Percentiles rank a stretch among this genome's conserved stretches.
phyloP scores from a whole-genome alignment of 2,113 vertebrate species.

The Spilogale gracilis region DNA sequence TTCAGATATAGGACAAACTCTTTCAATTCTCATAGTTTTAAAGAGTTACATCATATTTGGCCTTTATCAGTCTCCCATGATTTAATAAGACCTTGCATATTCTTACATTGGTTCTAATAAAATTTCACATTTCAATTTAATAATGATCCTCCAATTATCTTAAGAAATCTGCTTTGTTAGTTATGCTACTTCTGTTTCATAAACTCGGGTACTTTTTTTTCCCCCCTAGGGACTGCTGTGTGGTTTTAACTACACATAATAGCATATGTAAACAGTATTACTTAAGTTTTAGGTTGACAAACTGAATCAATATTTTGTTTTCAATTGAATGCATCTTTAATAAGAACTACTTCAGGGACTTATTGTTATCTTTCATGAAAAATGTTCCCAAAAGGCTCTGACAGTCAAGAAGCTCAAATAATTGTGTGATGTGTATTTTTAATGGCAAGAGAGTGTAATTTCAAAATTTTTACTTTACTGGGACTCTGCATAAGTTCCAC shows the following conservation, averaged over 20 bases:
- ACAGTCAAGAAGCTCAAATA: constrained; percentile 58
- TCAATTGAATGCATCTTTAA: constrained; percentile 75
- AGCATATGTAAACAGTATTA: constrained; percentile 65
- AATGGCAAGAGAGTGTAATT: constrained; percentile 63
- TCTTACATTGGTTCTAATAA: constrained; percentile 21
- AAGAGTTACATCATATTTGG: background rate
- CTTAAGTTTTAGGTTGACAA: constrained; percentile 72
- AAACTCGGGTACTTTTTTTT: constrained; percentile 25
- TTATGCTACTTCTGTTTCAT: background rate
- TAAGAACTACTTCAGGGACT: constrained; percentile 70
- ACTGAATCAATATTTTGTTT: constrained; percentile 73
- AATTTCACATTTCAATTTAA: constrained; percentile 48
- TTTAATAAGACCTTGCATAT: background rate
- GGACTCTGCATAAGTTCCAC: constrained; percentile 45
- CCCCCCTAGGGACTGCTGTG: background rate
- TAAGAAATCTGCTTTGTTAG: constrained; percentile 40
- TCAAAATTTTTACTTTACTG: constrained; percentile 54
- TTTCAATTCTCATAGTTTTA: background rate
- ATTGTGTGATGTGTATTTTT: constrained; percentile 69
- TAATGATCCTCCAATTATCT: constrained; percentile 9
- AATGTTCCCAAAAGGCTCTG: constrained; percentile 55
- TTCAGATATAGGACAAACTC: background rate
- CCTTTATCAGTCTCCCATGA: background rate
- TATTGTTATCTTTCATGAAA: constrained; percentile 67
- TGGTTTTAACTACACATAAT: constrained; percentile 63